Percentiles rank a stretch among this genome's conserved stretches.
These are phyloP conservation scores for Myotis lucifugus DNA, from an alignment of 2,113 vertebrate species.

Conservation along the genomic window DNA sequence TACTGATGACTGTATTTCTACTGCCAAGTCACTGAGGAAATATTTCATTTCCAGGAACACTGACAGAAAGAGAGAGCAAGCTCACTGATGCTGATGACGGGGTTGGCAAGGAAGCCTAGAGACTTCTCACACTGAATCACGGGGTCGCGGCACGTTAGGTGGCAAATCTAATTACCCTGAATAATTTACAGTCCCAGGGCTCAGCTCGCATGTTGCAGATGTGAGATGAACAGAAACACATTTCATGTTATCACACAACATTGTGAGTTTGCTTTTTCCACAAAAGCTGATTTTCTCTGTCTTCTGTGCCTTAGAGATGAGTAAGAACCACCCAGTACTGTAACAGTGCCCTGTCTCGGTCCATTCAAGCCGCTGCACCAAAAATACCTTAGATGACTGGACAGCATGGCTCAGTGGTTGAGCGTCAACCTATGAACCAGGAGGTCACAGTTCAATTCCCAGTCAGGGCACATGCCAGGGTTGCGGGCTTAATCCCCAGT, in stretches of 20 bases:
- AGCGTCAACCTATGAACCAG: too few species aligned
- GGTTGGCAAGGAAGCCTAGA: neutral
- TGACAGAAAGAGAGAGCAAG: neutral
- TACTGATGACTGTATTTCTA: neutral
- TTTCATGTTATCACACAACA: neutral
- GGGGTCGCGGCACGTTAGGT: neutral
- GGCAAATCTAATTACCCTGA: constrained; percentile 36
- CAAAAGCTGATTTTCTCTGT: neutral
- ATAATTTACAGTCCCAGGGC: neutral
- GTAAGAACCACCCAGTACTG: neutral
- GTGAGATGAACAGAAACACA: neutral
- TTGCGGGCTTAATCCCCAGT: too few species aligned
- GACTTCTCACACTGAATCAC: neutral
- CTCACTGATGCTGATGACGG: neutral
- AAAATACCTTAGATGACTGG: neutral
- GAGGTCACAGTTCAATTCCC: too few species aligned
- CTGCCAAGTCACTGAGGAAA: constrained; percentile 43
- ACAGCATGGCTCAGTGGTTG: too few species aligned
- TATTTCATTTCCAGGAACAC: constrained; percentile 53
- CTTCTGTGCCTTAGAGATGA: neutral
- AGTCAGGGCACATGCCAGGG: too few species aligned
- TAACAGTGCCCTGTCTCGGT: neutral
- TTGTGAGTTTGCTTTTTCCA: neutral
- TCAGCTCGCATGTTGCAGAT: neutral
- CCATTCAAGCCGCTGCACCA: neutral